Evolutionary conservation across 2,888 invertebrate species (phyloP).

Genomic region (Scelioninae gen. 2): DNA sequence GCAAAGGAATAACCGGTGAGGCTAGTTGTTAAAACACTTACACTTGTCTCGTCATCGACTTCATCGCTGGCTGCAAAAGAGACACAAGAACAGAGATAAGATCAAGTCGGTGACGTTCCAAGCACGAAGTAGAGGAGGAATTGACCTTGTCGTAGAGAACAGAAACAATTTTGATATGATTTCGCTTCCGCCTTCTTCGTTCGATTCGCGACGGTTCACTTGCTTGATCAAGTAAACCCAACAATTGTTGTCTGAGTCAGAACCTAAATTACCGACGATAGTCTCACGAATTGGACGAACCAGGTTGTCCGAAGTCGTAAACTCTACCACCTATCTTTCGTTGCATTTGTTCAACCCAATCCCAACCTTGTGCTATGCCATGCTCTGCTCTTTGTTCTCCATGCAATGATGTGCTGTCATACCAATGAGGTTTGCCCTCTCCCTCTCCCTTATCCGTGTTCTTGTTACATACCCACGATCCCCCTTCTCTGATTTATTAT

Average conservation of each 20-base stretch:
- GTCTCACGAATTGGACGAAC: conserved; percentile 39
- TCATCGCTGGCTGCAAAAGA: conserved; percentile 17
- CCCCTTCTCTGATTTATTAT: conserved; percentile 31
- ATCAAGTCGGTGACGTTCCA: conserved; percentile 52
- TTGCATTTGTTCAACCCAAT: conserved; percentile 69
- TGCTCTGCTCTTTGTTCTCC: conserved; percentile 72
- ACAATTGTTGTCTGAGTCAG: too few species aligned
- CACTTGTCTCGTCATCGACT: conserved; percentile 50
- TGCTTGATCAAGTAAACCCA: too few species aligned
- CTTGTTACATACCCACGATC: conserved; percentile 41
- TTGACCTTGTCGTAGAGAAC: conserved; percentile 51
- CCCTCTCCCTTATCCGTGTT: conserved; percentile 61
- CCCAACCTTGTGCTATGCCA: conserved; percentile 73
- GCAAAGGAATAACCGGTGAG: conserved; percentile 86
- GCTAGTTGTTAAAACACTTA: conserved; percentile 49
- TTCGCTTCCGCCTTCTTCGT: conserved; percentile 55
- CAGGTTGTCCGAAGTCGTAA: conserved; percentile 43
- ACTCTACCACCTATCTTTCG: conserved; percentile 53
- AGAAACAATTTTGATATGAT: conserved; percentile 48
- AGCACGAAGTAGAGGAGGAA: conserved; percentile 57
- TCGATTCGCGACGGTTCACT: conserved; percentile 39
- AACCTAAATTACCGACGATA: too few species aligned
- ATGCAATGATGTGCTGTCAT: conserved; percentile 76
- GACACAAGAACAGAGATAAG: conserved; percentile 30
- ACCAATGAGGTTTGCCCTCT: conserved; percentile 71